These are phyloP conservation scores for Choreutis nemorana DNA, from an alignment of 2,888 invertebrate genomes.

Conservation along the genomic window DNA sequence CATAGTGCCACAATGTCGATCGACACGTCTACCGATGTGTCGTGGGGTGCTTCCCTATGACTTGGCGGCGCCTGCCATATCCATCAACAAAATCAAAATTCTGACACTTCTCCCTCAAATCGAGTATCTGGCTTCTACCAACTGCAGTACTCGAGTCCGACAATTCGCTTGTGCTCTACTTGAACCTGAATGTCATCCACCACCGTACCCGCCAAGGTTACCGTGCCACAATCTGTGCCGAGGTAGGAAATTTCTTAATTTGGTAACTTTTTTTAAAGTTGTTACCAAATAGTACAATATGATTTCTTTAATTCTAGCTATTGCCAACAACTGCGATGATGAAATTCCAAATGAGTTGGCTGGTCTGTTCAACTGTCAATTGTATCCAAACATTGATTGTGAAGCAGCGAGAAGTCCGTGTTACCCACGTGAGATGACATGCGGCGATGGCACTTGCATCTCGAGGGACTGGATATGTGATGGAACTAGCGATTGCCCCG, in stretches of 20 bases:
- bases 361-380: conserved; percentile 67
- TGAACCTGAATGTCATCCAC: conserved; percentile 73
- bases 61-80: conserved; percentile 60
- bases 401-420: conserved; percentile 57
- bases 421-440: conserved; percentile 60
- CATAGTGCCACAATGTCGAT: conserved; percentile 59
- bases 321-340: conserved; percentile 69
- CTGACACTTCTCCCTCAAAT: conserved; percentile 60
- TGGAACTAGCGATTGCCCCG: conserved; percentile 67
- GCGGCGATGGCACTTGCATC: conserved; percentile 67
- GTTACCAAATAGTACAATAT: not conserved
- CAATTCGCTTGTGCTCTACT: conserved; percentile 71
- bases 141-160: conserved; percentile 69
- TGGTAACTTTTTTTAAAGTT: not conserved
- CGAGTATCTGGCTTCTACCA: conserved; percentile 66
- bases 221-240: conserved; percentile 73
- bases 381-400: conserved; percentile 68
- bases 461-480: conserved; percentile 72
- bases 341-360: conserved; percentile 64
- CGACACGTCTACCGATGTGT: conserved; percentile 59
- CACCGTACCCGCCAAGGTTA: conserved; percentile 62
- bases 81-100: conserved; percentile 38
- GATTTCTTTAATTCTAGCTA: conserved; percentile 44
- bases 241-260: conserved; percentile 40
- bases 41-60: conserved; percentile 74